phyloP scores from a whole-genome alignment of 2,797 vertebrate genomes.

The Eurystomus glaucurus region DNA sequence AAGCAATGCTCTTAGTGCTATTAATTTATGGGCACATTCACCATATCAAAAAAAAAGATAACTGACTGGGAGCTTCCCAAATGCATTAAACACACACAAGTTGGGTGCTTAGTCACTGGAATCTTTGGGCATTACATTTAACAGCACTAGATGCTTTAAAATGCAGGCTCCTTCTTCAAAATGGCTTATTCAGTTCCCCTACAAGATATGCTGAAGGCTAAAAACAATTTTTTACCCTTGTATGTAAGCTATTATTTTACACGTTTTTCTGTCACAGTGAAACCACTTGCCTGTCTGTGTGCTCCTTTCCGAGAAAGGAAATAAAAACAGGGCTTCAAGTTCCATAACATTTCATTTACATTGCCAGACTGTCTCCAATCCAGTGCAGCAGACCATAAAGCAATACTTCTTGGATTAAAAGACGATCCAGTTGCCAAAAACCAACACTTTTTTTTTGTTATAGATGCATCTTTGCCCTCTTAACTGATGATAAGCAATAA shows the following conservation, averaged over 20 bases:
- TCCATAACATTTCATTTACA: not conserved
- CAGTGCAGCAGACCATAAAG: not conserved
- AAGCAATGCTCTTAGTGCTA: not conserved
- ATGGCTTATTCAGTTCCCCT: not conserved
- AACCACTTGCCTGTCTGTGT: not conserved
- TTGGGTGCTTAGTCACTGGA: not conserved
- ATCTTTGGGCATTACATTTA: conserved; percentile 12
- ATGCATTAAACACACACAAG: not conserved
- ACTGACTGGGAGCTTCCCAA: not conserved
- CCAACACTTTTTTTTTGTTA: not conserved
- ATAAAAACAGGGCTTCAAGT: not conserved
- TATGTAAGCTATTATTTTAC: not conserved
- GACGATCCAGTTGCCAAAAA: not conserved
- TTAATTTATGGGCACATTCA: not conserved
- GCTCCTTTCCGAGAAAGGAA: not conserved
- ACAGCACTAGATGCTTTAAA: not conserved
- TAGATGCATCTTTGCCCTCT: not conserved
- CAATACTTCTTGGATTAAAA: not conserved
- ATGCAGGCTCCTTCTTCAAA: not conserved
- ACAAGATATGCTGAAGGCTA: not conserved
- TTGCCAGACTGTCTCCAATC: not conserved
- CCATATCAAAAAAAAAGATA: fast-evolving
- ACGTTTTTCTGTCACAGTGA: conserved; percentile 28
- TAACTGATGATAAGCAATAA: not conserved
- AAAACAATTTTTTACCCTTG: not conserved